Base-by-base conservation (phyloP, 2,888 invertebrate genomes). In the Gasteruption jaculator region DNA sequence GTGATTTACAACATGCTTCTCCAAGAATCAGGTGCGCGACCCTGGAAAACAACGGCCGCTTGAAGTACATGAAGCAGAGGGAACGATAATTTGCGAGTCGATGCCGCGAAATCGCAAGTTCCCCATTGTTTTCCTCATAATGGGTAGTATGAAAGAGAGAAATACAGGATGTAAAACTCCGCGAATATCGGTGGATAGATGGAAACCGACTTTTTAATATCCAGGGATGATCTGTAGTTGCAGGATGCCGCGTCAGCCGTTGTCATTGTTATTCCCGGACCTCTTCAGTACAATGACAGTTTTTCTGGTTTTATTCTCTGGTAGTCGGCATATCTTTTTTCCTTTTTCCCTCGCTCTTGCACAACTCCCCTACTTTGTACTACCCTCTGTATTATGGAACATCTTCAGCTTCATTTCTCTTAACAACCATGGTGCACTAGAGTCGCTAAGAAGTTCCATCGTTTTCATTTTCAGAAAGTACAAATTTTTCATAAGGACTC, bases 271-370 rank as follows among this genome's bases (percentile, higher is more conserved):
- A 68, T 65, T 61, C 60, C 58, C 61, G 62, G 65, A 63, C 61
- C 67, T 68, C 64, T 69, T 67, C 66, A 60, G 65, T 57, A 70
- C 69, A 69, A 70, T 71, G 70, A 71, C 69, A 68, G 68, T 68
- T 69, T 69, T 67, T 64, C 65, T 62, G 60, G 61, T 68, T 69
- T 68, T 68, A 67, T 68, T 68, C 65, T 66, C 55, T 57, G 58
- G 53, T 57, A 60, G n/a, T n/a, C n/a, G 56, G 56, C 58, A 52
- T 53, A 62, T 61, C 63, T 62, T 58, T 54, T 57, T 60, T 55
- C 53, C 57, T 43, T 46, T 52, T 49, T 50, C 48, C 50, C 49
- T 51, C 50, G n/a, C n/a, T n/a, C n/a, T n/a, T n/a, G n/a, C n/a
- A n/a, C n/a, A n/a, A n/a, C n/a, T n/a, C n/a, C n/a, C n/a, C n/a